Base-by-base conservation (phyloP, 2,113 vertebrate species). In the Saguinus midas region DNA sequence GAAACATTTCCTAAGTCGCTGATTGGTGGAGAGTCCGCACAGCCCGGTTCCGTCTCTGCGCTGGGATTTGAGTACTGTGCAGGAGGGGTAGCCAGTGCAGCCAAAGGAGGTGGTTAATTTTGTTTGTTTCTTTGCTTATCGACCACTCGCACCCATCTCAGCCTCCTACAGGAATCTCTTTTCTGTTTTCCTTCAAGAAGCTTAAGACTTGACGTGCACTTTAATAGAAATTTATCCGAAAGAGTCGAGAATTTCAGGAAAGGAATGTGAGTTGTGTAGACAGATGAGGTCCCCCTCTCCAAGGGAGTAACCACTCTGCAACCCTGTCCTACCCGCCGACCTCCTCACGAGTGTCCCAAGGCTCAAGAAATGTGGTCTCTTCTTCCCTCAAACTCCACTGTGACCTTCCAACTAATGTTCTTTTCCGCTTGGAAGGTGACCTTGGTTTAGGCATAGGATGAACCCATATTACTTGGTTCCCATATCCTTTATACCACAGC, bases 21-120 rank as follows among this genome's bases (percentile, higher is more conserved):
- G 37, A 16, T 96, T 87, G 93, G n/a, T 27, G 32, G 11, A 87
- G 57, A 82, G 37, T 8, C 2, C 0, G n/a, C 17, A 0, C 17
- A 10, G 3, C 29, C 12, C 0, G 5, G 12, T 17, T 57, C 50
- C 35, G 48, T 20, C 18, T 23, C 25, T 4, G 14, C 0, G 11
- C 8, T 0, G n/a, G 27, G 8, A 50, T 21, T 14, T 2, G 25
- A 43, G 16, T 10, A 0, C 12, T 1, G 6, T 5, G 5, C 8
- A 5, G 2, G 29, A 0, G 0, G 11, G 27, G 40, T 13, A 0
- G 4, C 27, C 57, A 0, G 6, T 1, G 40, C 20, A 0, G 23
- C 7, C 0, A 1, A 1, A 16, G 23, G 29, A 27, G 2, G 14
- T 23, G 2, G 3, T 37, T 27, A 6, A 2, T 5, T 85, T 1